A percentile compares a stretch with the other conserved stretches of the same genome.
These are phyloP conservation scores for Lepidurus apus DNA, from an alignment of 1,140 invertebrate species.

Conservation along the genomic window DNA sequence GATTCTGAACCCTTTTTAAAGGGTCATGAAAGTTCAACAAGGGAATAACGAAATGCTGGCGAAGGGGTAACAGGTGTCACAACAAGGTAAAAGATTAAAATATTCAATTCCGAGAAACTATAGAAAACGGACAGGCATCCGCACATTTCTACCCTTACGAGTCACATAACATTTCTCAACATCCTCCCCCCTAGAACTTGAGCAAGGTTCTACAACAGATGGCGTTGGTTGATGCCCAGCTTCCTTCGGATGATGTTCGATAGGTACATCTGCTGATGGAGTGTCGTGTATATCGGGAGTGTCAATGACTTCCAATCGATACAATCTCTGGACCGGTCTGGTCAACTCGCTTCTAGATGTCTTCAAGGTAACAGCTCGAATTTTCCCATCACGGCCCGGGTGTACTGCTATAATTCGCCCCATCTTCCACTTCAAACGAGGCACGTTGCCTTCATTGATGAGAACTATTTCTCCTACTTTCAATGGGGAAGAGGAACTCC, in stretches of 20 bases:
- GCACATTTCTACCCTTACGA: no score
- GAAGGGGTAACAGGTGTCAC: no score
- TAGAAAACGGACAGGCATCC: no score
- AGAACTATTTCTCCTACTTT: conserved; percentile 36
- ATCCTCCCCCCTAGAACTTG: not conserved
- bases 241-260: not conserved
- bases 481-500: not conserved
- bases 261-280: not conserved
- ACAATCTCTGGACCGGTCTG: conserved; percentile 35
- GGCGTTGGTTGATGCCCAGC: not conserved
- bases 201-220: not conserved
- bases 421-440: conserved; percentile 33
- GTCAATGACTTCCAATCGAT: conserved; percentile 36
- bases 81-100: no score
- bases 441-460: conserved; percentile 32
- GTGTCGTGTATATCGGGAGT: no score
- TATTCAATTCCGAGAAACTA: no score
- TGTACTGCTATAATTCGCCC: conserved; percentile 29
- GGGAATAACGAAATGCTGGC: no score
- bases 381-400: conserved; percentile 32
- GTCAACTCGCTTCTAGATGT: conserved; percentile 25
- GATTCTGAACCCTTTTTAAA: no score
- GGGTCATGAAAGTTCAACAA: no score
- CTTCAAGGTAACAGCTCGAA: conserved; percentile 31
- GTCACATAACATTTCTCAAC: no score